Evolutionary conservation across 2,113 vertebrate species (phyloP), one percentile per base, ranked within the genome.

Genomic region (Corythornis vintsioides): DNA sequence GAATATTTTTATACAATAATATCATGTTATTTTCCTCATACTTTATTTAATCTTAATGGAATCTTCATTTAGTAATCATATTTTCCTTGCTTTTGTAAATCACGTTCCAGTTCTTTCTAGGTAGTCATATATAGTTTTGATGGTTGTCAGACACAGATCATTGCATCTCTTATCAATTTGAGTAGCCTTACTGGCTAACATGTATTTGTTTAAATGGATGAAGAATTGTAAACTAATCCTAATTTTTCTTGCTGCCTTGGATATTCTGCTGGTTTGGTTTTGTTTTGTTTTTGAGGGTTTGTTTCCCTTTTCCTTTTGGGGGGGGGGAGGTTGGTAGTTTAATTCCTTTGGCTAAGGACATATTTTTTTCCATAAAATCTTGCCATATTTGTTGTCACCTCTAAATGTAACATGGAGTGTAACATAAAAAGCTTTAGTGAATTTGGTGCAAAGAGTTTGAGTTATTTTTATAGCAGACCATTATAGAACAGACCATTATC

Each of bases 391-490:
- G 1, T 40, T 83, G 15, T 21, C 11, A 3, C 25, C 20, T 53
- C 8, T 25, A 50, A 81, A 63, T 0, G 15, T 33, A 33, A 52
- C 3, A 5, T 35, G 25, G 13, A 53, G 21, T 0, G 1, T 40
- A 17, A 28, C 7, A 31, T 13, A 25, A 65, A 86, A 79, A 7
- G n/a, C 12, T 33, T 84, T 64, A 47, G 2, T 74, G 48, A 35
- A 10, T 42, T 74, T 89, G 13, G 10, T 55, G 18, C 24, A 64
- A 5, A 57, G 25, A 81, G 6, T 82, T 82, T 60, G 2, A 61
- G 38, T 56, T 92, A 48, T 15, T 63, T 82, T 79, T 75, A 53
- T 72, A 56, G 7, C 13, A 59, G 22, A 48, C 38, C 38, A 10
- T 38, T 38, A 38, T 38, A 38, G 15, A 53, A 33, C 11, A 77